A percentile compares a stretch with the other conserved stretches of the same genome.
Conservation (phyloP, 2,797 vertebrate species). For the Pelochelys cantorii region DNA sequence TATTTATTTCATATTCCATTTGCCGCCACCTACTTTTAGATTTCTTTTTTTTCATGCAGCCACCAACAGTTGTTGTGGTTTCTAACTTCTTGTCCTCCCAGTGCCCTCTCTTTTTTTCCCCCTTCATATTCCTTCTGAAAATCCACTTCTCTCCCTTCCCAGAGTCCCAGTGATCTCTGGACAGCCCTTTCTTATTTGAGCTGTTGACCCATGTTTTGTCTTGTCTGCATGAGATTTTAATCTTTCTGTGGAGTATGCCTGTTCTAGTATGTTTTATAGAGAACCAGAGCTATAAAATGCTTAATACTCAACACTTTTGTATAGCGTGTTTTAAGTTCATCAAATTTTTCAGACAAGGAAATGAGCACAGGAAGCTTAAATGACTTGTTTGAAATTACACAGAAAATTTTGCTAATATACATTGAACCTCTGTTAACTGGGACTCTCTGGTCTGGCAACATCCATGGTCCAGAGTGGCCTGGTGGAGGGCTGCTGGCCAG, state of each 20-base stretch:
- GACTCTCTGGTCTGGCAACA: no score
- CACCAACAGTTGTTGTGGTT: background rate
- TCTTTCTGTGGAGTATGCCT: background rate
- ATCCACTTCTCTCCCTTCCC: background rate
- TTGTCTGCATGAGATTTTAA: constrained; percentile 5
- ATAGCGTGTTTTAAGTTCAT: background rate
- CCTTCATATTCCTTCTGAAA: constrained; percentile 36
- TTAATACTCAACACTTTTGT: background rate
- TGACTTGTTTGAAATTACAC: background rate
- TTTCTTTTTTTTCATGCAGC: background rate
- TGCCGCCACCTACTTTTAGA: constrained; percentile 34
- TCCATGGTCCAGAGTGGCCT: no score
- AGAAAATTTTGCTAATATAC: background rate
- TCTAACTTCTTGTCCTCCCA: constrained; percentile 43
- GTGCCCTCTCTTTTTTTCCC: constrained; percentile 24
- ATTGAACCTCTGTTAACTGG: no score
- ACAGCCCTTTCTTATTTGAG: no score
- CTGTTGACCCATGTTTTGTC: background rate
- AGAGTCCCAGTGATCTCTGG: no score
- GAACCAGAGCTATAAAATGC: background rate
- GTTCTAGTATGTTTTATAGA: background rate
- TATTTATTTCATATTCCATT: constrained; percentile 47
- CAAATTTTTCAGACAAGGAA: background rate
- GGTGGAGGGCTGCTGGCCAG: no score
- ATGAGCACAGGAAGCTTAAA: constrained; percentile 9